Conservation (phyloP, 2,797 vertebrate species). For the Erithacus rubecula region DNA sequence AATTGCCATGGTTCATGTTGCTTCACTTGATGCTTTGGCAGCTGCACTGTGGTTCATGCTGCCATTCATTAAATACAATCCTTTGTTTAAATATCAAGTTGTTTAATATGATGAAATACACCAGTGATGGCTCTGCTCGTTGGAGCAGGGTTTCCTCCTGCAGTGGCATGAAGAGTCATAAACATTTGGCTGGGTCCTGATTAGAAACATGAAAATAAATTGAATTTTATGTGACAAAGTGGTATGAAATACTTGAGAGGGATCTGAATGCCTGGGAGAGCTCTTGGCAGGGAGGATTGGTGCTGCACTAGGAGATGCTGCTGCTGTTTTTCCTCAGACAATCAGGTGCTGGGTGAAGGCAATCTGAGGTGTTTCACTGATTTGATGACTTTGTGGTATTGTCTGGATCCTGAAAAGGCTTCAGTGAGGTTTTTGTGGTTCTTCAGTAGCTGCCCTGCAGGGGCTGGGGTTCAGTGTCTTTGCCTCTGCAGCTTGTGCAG, state of each 20-base stretch:
- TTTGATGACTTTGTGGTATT: background rate
- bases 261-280: background rate
- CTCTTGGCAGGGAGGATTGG: rapidly evolving
- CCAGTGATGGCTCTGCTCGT: background rate
- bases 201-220: background rate
- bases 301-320: background rate
- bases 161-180: rapidly evolving
- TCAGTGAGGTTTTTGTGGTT: background rate
- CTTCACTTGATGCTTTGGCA: background rate
- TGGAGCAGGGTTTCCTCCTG: background rate
- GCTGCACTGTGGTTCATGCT: background rate
- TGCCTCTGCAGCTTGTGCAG: background rate
- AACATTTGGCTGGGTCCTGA: background rate
- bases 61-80: background rate
- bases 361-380: background rate
- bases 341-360: rapidly evolving
- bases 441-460: rapidly evolving
- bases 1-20: rapidly evolving
- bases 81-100: background rate
- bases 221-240: background rate
- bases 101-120: background rate
- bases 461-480: background rate
- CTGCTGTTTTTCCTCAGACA: background rate
- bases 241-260: rapidly evolving
- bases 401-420: background rate